These are phyloP conservation scores for Stratiomys singularior DNA, from an alignment of 2,888 invertebrate species.

Conservation along the genomic window DNA sequence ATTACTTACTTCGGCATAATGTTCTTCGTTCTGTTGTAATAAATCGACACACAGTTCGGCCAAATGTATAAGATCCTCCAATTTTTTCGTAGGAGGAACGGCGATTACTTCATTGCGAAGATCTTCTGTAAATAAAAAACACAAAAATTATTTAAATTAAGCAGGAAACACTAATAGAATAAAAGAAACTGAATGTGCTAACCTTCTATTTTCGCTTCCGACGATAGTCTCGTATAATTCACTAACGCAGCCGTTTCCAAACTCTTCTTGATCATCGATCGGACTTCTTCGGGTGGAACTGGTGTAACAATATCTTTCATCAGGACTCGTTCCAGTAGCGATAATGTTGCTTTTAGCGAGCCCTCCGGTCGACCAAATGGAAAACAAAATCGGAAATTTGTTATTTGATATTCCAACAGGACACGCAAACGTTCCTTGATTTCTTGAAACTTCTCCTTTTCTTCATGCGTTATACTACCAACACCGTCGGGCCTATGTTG, in stretches of 20 bases:
- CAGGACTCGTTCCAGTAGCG: conserved; percentile 93
- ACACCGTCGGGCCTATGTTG: conserved; percentile 92
- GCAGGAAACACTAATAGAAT: too few species aligned
- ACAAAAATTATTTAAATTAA: neutral
- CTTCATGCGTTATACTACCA: conserved; percentile 97
- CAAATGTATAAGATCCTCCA: conserved; percentile 96
- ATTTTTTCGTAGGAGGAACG: conserved; percentile 85
- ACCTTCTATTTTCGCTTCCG: conserved; percentile 99
- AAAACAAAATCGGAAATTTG: conserved; percentile 98
- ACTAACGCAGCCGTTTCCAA: conserved; percentile 97
- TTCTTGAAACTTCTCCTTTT: conserved; percentile 97
- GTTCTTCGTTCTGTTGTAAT: conserved; percentile 99
- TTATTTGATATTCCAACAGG: conserved; percentile 96
- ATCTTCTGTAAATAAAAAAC: conserved; percentile 71
- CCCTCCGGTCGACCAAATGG: conserved; percentile 99
- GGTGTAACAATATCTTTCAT: conserved; percentile 99
- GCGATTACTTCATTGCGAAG: conserved; percentile 78
- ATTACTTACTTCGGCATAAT: conserved; percentile 94
- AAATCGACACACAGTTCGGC: conserved; percentile 98
- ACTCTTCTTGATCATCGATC: conserved; percentile 95
- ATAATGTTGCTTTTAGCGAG: conserved; percentile 94
- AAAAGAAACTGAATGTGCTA: conserved; percentile 4
- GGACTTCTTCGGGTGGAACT: conserved; percentile 94
- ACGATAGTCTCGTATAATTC: conserved; percentile 95
- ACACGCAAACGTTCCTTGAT: conserved; percentile 94